Evolutionary conservation across 92 coral and sea anemone genomes (phyloP).

Genomic region (Epizoanthus illoricatus): DNA sequence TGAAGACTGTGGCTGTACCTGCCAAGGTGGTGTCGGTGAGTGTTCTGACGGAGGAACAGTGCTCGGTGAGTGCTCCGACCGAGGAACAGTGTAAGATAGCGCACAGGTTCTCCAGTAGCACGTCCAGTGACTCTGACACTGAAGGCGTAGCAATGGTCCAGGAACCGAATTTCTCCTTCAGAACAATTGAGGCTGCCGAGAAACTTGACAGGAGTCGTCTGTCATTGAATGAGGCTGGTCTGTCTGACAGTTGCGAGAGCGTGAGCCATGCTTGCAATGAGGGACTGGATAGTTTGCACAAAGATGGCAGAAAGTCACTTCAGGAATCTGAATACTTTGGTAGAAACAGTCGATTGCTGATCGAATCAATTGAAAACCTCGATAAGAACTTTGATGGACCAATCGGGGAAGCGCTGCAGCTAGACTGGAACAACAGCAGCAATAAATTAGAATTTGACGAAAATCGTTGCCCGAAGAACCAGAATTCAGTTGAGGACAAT

Average conservation of each 20-base stretch:
- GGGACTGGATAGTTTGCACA: conserved; percentile 8
- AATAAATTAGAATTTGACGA: background rate
- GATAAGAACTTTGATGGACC: conserved; percentile 33
- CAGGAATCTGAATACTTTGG: conserved; percentile 30
- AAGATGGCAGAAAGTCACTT: background rate
- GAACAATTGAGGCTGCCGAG: conserved; percentile 78
- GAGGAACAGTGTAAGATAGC: conserved; percentile 34
- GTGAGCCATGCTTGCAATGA: conserved; percentile 5
- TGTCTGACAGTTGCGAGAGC: conserved; percentile 8
- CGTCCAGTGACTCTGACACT: conserved; percentile 79
- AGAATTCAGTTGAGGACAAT: background rate
- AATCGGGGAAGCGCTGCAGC: conserved; percentile 51
- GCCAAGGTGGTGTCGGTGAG: conserved; percentile 15
- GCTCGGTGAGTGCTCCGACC: background rate
- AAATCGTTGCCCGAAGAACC: background rate
- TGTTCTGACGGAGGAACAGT: conserved; percentile 13
- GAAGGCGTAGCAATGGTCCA: conserved; percentile 84
- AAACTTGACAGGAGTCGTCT: conserved; percentile 40
- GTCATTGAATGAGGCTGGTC: conserved; percentile 27
- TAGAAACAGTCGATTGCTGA: conserved; percentile 20
- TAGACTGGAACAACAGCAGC: conserved; percentile 33
- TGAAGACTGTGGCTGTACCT: conserved; percentile 28
- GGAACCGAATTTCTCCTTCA: conserved; percentile 75
- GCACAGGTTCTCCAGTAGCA: conserved; percentile 38
- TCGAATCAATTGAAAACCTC: conserved; percentile 38